Conservation (phyloP, 1,140 invertebrate genomes). For the Cardiocondyla obscurior region DNA sequence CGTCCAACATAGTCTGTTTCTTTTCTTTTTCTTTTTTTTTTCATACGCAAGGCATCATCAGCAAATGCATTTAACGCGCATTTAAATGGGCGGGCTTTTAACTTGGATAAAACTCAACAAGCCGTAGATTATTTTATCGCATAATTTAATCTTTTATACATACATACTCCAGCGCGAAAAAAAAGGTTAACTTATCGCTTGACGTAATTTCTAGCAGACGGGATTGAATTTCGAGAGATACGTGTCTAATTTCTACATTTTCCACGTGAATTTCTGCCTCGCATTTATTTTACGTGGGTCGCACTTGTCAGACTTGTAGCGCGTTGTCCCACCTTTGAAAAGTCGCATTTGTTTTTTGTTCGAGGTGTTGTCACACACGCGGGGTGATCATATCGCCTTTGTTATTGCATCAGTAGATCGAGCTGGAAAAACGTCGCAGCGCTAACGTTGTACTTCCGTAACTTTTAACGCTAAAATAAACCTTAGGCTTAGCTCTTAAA, state of each 20-base stretch:
- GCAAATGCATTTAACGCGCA: conserved; percentile 33
- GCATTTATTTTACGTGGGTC: not conserved
- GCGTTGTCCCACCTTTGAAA: not conserved
- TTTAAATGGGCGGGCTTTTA: conserved; percentile 28
- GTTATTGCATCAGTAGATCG: not conserved
- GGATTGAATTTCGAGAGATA: not conserved
- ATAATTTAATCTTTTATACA: not conserved
- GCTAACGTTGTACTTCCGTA: no score
- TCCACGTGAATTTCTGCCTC: not conserved
- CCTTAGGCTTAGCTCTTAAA: no score
- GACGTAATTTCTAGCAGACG: not conserved
- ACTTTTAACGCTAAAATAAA: no score
- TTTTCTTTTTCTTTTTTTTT: no score
- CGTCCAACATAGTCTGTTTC: no score
- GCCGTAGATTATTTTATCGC: not conserved
- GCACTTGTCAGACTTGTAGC: not conserved
- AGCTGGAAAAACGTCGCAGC: not conserved
- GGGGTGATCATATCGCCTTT: not conserved
- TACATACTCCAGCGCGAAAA: not conserved
- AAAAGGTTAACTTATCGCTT: not conserved
- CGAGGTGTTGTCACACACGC: not conserved
- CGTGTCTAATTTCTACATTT: not conserved
- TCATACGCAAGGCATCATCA: not conserved
- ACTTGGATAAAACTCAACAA: conserved; percentile 20
- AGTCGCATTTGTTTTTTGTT: not conserved